These are phyloP conservation scores for Mimas tiliae DNA, from an alignment of 2,888 invertebrate genomes.

Conservation along the genomic window DNA sequence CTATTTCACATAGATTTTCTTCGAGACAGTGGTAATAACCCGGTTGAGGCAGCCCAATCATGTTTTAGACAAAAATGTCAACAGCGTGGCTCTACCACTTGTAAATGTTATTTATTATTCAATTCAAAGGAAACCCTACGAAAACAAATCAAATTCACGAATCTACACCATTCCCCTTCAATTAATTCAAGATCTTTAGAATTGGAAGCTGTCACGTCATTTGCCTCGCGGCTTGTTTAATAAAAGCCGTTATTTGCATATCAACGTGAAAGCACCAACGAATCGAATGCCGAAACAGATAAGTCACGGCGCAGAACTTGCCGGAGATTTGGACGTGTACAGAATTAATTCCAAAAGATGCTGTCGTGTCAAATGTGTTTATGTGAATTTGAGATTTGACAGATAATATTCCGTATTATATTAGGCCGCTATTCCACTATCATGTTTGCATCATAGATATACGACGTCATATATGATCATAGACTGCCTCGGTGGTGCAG, in stretches of 20 bases:
- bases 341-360: background rate
- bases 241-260: conserved; percentile 12
- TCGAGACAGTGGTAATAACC: too few species aligned
- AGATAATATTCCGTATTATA: too few species aligned
- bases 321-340: background rate
- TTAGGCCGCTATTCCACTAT: too few species aligned
- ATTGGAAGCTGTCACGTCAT: background rate
- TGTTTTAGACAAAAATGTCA: too few species aligned
- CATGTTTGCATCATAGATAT: too few species aligned
- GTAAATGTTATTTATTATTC: too few species aligned
- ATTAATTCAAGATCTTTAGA: background rate
- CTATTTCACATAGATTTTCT: too few species aligned
- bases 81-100: too few species aligned
- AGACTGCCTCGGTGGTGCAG: too few species aligned
- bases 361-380: background rate
- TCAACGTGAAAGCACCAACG: background rate
- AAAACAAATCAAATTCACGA: background rate
- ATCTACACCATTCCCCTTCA: background rate
- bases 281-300: conserved; percentile 21
- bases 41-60: too few species aligned
- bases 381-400: background rate
- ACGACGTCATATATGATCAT: too few species aligned
- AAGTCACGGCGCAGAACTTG: conserved; percentile 20
- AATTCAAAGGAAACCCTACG: background rate
- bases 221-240: background rate